phyloP scores from a whole-genome alignment of 35 echinoderm and acorn worm genomes.

The Nesometra sesokonis region DNA sequence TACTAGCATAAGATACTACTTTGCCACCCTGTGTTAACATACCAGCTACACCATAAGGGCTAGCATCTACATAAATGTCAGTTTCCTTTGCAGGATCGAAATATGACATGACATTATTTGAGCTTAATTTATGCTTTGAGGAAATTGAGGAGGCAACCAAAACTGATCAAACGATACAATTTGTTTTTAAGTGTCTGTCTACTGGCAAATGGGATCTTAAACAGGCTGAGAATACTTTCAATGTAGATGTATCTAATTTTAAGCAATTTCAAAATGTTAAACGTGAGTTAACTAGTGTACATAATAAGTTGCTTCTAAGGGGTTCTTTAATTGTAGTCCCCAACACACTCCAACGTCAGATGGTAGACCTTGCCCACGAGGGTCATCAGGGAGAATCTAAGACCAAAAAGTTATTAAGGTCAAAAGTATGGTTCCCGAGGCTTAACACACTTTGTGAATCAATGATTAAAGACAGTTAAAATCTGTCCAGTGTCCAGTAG shows the following conservation, averaged over 20 bases:
- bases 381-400: slow-evolving; percentile 63
- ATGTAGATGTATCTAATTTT: not conserved
- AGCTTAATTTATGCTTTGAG: slow-evolving; percentile 8
- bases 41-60: slow-evolving; percentile 17
- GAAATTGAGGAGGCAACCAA: not conserved
- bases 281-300: not conserved
- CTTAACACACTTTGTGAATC: too few relatives aligned
- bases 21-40: slow-evolving; percentile 8
- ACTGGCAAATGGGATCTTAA: not conserved
- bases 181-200: not conserved
- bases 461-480: too few relatives aligned
- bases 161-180: not conserved
- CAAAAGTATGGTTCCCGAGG: slow-evolving; percentile 72
- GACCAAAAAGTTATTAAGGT: slow-evolving; percentile 40
- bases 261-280: not conserved
- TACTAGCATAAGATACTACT: not conserved
- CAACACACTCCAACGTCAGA: slow-evolving; percentile 7
- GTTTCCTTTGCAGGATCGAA: slow-evolving; percentile 2
- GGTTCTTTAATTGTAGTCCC: slow-evolving; percentile 25
- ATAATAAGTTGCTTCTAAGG: slow-evolving; percentile 31
- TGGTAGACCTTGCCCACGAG: slow-evolving; percentile 53
- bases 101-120: slow-evolving; percentile 17
- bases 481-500: too few relatives aligned
- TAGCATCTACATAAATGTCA: slow-evolving; percentile 22
- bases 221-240: not conserved